Evolutionary conservation across 2,888 invertebrate species (phyloP), one percentile per base, ranked within the genome.

Genomic region (Lissocephala sabroskyi): DNA sequence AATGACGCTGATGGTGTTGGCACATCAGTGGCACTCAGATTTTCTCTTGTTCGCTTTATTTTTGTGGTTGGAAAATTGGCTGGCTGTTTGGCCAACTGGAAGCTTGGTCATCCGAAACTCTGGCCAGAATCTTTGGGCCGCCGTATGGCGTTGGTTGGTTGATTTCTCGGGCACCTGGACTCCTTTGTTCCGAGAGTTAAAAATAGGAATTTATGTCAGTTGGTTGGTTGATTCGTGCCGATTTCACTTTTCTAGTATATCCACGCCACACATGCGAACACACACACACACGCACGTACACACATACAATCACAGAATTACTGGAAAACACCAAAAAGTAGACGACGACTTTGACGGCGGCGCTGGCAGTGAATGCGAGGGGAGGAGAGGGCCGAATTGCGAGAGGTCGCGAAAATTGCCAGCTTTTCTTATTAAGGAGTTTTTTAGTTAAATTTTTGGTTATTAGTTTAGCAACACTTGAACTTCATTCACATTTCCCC

Each of bases 161-260:
- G 59, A 50, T 50, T 60, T 59, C 61, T 56, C 49, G 52, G 37
- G 50, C 43, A 50, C 56, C 35, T 33, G 37, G 41, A 52, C 52
- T 56, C 19, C 49, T 54, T 55, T 56, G 49, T 58, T 42, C 35
- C 49, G 52, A n/a, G 19, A 42, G 65, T 65, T 78, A 79, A 65
- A 79, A 79, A 79, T 80, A 76, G 66, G 57, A 56, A 61, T 79
- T 80, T 70, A 62, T 70, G 63, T 64, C 67, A 73, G 58, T 58
- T 61, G 56, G 52, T 50, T 50, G 49, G 49, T 55, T 61, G 56
- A 54, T 50, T 50, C 51, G 49, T 55, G 59, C 52, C 56, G 58
- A 56, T 58, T 62, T 59, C 45, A 62, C 50, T 54, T 71, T 71
- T 53, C 59, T 47, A 55, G 56, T 63, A 52, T 63, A 48, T 51